Evolutionary conservation across 2,888 invertebrate genomes (phyloP), one percentile per base, ranked within the genome.

Genomic region (Carterocephalus palaemon): DNA sequence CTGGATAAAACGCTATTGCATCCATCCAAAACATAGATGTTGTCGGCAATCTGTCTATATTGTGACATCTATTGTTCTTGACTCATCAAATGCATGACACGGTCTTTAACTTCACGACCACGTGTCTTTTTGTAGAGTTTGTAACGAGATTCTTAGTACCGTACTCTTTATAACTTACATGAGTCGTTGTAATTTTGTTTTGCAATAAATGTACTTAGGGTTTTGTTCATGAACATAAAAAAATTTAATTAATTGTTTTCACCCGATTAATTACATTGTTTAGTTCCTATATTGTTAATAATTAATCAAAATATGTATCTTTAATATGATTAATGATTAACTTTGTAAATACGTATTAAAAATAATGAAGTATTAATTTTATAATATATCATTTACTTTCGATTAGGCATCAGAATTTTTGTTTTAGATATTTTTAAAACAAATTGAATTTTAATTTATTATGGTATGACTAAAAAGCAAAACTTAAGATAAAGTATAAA

Each of bases 1-100:
- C 38, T 37, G n/a, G n/a, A n/a, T n/a, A n/a, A n/a, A n/a, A n/a
- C n/a, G 38, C 32, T 46, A 16, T 46, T 38, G 23, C 38, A 38
- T 38, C 32, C 32, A 33, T 33, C 46, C 38, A 38, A 46, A 38
- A 46, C 29, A 38, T 19, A 38, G 32, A 46, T 38, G 15, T 46
- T 32, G 43, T 36, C 32, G 28, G 26, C 5, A 28, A 26, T 28
- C 17, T 16, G 26, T 41, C 15, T 31, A 28, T 16, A 23, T 36
- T 16, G 24, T 37, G 37, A 37, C 31, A 31, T 37, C 37, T 45
- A 45, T 45, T 45, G 45, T 45, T 45, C 36, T 19, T 6, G 6
- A 6, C 19, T 45, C 45, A 32, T 28, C 43, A 37, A 19, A 45
- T 31, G 13, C 41, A 32, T 20, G 36, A 37, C 31, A 45, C 45